phyloP scores from a whole-genome alignment of 2,888 invertebrate genomes.

The Eledone cirrhosa region DNA sequence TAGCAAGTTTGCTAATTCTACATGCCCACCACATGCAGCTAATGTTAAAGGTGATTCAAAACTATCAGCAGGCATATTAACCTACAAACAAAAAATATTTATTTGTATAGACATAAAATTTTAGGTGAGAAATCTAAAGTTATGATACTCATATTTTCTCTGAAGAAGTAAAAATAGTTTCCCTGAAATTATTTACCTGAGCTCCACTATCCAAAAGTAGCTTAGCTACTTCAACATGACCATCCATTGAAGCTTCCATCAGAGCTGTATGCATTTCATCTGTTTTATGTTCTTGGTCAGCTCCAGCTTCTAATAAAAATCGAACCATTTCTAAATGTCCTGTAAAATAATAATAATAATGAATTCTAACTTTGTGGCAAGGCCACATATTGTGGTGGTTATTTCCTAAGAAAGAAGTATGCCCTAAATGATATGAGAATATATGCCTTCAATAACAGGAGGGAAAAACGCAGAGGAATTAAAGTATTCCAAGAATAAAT shows the following conservation, averaged over 20 bases:
- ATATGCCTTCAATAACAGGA: too few relatives aligned
- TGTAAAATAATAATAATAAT: conserved; percentile 37
- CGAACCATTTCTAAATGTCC: conserved; percentile 95
- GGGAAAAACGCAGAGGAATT: too few relatives aligned
- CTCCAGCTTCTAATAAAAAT: conserved; percentile 93
- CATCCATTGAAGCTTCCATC: conserved; percentile 99
- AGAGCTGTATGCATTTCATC: conserved; percentile 99
- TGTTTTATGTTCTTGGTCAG: conserved; percentile 97
- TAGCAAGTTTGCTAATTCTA: conserved; percentile 92
- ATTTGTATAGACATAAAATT: not conserved
- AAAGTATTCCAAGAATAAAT: too few relatives aligned
- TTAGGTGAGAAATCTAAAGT: too few relatives aligned
- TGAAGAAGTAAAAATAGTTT: too few relatives aligned
- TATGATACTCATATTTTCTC: too few relatives aligned
- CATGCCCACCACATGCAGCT: conserved; percentile 98
- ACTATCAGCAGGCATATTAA: conserved; percentile 99
- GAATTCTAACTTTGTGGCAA: too few relatives aligned
- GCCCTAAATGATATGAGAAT: too few relatives aligned
- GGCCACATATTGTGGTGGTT: too few relatives aligned
- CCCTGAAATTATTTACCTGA: conserved; percentile 71
- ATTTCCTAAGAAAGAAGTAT: too few relatives aligned
- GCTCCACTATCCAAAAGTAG: conserved; percentile 95
- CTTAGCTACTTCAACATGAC: conserved; percentile 96
- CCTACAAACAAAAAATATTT: conserved; percentile 64
- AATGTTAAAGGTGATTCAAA: conserved; percentile 98